Evolutionary conservation across 1,140 invertebrate genomes (phyloP), one percentile per base, ranked within the genome.

Genomic region (Drosophila navojoa): DNA sequence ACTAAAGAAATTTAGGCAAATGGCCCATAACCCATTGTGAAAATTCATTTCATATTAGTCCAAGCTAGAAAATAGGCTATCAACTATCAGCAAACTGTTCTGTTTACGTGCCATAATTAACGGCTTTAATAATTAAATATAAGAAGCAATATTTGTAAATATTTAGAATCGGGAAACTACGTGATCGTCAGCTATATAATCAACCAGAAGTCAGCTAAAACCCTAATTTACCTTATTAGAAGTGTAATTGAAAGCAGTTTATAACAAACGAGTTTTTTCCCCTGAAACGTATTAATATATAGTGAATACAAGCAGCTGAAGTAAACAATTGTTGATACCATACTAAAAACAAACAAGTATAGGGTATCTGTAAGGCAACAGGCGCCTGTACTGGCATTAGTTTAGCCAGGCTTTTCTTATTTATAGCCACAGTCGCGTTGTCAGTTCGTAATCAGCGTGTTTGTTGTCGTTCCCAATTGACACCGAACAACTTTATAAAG

Each of bases 401-500:
- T 53, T 42, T 49, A 22, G 7, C 16, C 19, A 47, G 7, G 4
- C n/a, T 29, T 29, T 5, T 9, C 29, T 71, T 19, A 67, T 59
- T 66, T 66, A 53, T 66, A 52, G 42, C 40, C 15, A 32, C 27
- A 58, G 6, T 38, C 38, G 29, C 58, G 55, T 68, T 59, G 61
- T 64, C 22, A 44, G 32, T 16, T 50, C 16, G 49, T 55, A 55
- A 55, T 71, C 61, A 42, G 38, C 71, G 59, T 42, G 61, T 44
- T 66, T 55, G 35, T 35, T 55, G 59, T 52, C 67, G 35, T 67
- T 57, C 72, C 63, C 69, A 38, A 54, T 50, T 74, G 71, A 77
- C 75, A 74, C 71, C 59, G 69, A 77, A 74, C 75, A 77, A 74
- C 71, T 74, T 49, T 47, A 77, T 74, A 70, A 50, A 55, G n/a